Evolutionary conservation across 2,888 invertebrate genomes (phyloP).

Genomic region (Acleris cristana): DNA sequence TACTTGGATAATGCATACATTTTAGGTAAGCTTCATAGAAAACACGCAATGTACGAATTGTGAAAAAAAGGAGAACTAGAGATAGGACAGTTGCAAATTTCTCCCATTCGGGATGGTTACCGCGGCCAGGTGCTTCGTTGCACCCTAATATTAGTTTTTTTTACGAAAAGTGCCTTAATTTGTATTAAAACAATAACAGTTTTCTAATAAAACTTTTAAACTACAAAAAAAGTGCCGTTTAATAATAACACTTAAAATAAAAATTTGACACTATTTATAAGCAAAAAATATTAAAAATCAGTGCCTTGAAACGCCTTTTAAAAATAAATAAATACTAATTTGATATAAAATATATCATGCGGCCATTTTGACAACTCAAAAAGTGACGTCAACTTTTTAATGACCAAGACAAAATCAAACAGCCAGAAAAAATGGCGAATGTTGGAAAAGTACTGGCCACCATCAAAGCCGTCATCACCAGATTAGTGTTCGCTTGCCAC

Average conservation of each 20-base stretch:
- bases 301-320: slow-evolving; percentile 14
- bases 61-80: neutral
- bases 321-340: slow-evolving; percentile 4
- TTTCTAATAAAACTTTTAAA: slow-evolving; percentile 15
- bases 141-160: slow-evolving; percentile 27
- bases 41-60: slow-evolving; percentile 13
- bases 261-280: neutral
- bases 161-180: slow-evolving; percentile 25
- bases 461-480: slow-evolving; percentile 91
- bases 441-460: slow-evolving; percentile 88
- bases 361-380: slow-evolving; percentile 18
- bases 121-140: slow-evolving; percentile 30
- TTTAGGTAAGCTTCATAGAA: neutral
- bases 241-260: neutral
- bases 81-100: slow-evolving; percentile 15
- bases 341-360: neutral
- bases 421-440: slow-evolving; percentile 84
- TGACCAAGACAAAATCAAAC: slow-evolving; percentile 20
- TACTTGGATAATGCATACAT: neutral
- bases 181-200: neutral
- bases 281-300: neutral
- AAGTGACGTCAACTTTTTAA: slow-evolving; percentile 4
- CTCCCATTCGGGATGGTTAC: slow-evolving; percentile 33
- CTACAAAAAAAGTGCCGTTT: neutral
- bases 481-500: slow-evolving; percentile 92